Conservation (phyloP, 1,140 invertebrate species). For the Drosophila obscura region DNA sequence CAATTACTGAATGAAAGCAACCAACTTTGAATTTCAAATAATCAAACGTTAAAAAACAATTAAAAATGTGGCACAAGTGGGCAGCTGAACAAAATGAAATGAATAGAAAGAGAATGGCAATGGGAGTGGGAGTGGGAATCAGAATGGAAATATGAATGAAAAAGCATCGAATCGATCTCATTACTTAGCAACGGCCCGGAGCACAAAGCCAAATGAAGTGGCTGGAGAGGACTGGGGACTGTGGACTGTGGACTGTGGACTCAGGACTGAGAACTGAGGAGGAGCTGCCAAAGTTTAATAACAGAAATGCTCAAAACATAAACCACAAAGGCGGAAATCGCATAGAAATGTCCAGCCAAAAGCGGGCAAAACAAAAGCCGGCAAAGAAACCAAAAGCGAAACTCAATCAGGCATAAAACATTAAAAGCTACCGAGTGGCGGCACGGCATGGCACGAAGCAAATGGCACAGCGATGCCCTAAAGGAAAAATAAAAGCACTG, state of each 20-base stretch:
- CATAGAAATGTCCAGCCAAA: slow-evolving; percentile 57
- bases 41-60: slow-evolving; percentile 46
- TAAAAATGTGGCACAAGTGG: slow-evolving; percentile 56
- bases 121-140: background rate
- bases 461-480: slow-evolving; percentile 42
- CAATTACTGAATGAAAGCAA: slow-evolving; percentile 31
- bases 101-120: background rate
- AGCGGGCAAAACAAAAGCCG: slow-evolving; percentile 61
- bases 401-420: slow-evolving; percentile 80
- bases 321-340: slow-evolving; percentile 63
- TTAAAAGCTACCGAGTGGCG: slow-evolving; percentile 51
- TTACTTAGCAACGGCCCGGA: slow-evolving; percentile 71
- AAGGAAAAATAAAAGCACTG: slow-evolving; percentile 7
- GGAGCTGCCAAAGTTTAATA: slow-evolving; percentile 63
- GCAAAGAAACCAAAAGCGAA: slow-evolving; percentile 68
- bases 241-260: no score
- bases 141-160: slow-evolving; percentile 16
- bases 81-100: slow-evolving; percentile 3
- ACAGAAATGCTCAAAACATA: slow-evolving; percentile 71
- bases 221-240: background rate
- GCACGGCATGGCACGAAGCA: slow-evolving; percentile 22
- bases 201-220: slow-evolving; percentile 51
- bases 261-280: background rate
- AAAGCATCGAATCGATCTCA: slow-evolving; percentile 68
- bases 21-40: slow-evolving; percentile 52